Conservation (phyloP, 2,888 invertebrate genomes). For the Athalia cordata region DNA sequence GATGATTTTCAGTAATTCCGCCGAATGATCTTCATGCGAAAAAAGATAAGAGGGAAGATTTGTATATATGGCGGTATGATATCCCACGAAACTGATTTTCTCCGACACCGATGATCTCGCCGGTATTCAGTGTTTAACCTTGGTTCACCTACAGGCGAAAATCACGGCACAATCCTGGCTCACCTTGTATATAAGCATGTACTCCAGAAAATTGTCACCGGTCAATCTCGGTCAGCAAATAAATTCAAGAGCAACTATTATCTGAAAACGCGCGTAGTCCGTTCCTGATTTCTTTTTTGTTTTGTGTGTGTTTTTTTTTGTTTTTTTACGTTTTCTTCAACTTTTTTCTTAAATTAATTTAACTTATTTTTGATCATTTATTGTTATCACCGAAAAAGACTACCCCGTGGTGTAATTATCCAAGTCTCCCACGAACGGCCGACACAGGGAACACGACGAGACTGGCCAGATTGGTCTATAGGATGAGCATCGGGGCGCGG, state of each 20-base stretch:
- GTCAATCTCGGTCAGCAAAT: slow-evolving; percentile 20
- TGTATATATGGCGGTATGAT: neutral
- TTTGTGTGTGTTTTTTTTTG: no score
- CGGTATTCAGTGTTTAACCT: neutral
- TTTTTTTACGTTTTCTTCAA: neutral
- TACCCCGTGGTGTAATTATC: slow-evolving; percentile 46
- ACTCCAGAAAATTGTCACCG: slow-evolving; percentile 32
- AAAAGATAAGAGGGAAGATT: neutral
- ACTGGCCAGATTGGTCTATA: slow-evolving; percentile 69
- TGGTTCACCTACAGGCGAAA: neutral
- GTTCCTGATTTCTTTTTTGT: slow-evolving; percentile 22
- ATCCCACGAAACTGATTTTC: neutral
- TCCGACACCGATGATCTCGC: neutral
- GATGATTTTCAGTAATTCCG: no score
- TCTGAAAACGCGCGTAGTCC: slow-evolving; percentile 23
- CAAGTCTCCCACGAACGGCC: slow-evolving; percentile 56
- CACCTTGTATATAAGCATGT: slow-evolving; percentile 38
- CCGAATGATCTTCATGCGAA: no score
- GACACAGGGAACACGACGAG: slow-evolving; percentile 69
- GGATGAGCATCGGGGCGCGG: slow-evolving; percentile 65
- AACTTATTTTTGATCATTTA: neutral
- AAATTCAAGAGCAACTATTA: slow-evolving; percentile 15
- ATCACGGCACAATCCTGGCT: slow-evolving; percentile 33
- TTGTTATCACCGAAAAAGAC: slow-evolving; percentile 2
- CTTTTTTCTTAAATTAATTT: neutral